Percentiles rank a stretch among this genome's conserved stretches.
These are phyloP conservation scores for Spheniscus humboldti DNA, from an alignment of 2,797 vertebrate genomes.

Conservation along the genomic window DNA sequence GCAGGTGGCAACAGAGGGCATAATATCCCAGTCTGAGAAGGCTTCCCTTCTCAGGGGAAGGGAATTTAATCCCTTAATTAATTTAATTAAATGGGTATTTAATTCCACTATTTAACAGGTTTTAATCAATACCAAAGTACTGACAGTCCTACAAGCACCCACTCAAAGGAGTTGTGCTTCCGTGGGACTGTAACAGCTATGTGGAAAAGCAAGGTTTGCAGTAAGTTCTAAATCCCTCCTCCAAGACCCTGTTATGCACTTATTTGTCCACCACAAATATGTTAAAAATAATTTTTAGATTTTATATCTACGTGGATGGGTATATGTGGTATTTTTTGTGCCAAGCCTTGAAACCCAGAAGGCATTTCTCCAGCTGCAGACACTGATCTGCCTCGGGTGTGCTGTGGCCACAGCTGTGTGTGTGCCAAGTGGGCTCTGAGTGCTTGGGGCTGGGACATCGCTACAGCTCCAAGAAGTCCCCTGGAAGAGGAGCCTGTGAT, in stretches of 20 bases:
- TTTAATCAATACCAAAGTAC: neutral
- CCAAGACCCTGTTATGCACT: neutral
- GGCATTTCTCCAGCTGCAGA: neutral
- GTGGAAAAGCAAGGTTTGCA: neutral
- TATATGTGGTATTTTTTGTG: neutral
- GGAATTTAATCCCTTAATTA: no score
- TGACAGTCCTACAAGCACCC: neutral
- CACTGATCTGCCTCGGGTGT: neutral
- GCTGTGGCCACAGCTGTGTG: neutral
- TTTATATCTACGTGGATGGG: neutral
- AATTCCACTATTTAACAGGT: neutral
- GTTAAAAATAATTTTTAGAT: neutral
- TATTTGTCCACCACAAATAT: neutral
- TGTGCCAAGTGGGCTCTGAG: neutral
- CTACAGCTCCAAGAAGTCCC: neutral
- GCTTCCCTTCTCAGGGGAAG: neutral
- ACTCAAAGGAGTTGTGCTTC: neutral
- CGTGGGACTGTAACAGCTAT: neutral
- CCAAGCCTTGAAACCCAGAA: neutral
- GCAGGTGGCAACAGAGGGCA: neutral
- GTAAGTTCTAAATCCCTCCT: neutral
- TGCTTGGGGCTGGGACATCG: neutral
- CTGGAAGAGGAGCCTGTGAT: neutral
- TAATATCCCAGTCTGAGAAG: neutral
- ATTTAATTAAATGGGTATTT: neutral